Conservation (phyloP, 1,140 invertebrate genomes). For the Triops cancriformis region DNA sequence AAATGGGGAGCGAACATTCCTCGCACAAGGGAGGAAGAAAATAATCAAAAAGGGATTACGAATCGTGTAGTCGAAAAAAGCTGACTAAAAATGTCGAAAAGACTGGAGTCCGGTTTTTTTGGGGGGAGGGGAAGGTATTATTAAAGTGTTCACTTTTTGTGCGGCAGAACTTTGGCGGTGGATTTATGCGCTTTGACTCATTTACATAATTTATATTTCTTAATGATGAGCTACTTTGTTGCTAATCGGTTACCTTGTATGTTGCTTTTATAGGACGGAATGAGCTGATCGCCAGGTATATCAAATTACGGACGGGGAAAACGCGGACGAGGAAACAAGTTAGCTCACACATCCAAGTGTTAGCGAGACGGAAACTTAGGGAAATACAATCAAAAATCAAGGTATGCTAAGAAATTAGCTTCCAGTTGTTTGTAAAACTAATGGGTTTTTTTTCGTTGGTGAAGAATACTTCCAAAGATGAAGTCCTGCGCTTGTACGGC, state of each 20-base stretch:
- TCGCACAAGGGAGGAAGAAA: neutral
- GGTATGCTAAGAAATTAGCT: slow-evolving; percentile 50
- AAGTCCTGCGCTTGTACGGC: slow-evolving; percentile 29
- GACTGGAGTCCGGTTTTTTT: too few relatives aligned
- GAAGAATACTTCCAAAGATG: slow-evolving; percentile 29
- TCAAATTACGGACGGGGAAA: slow-evolving; percentile 97
- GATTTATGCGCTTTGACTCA: too few relatives aligned
- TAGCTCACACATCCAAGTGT: slow-evolving; percentile 97
- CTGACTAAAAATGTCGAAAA: slow-evolving; percentile 4
- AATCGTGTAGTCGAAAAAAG: slow-evolving; percentile 2
- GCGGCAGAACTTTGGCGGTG: too few relatives aligned
- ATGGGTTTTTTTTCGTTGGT: slow-evolving; percentile 15
- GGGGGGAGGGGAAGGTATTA: too few relatives aligned
- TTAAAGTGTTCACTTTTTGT: too few relatives aligned
- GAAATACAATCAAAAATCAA: slow-evolving; percentile 96
- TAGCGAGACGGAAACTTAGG: slow-evolving; percentile 91
- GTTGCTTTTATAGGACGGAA: slow-evolving; percentile 76
- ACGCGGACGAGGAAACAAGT: slow-evolving; percentile 99
- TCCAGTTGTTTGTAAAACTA: neutral
- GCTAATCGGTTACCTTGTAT: slow-evolving; percentile 29
- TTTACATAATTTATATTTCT: too few relatives aligned
- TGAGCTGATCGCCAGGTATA: slow-evolving; percentile 98
- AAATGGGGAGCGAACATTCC: slow-evolving; percentile 21
- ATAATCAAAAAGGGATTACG: neutral
- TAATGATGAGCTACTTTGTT: neutral